These are phyloP conservation scores for Tangara arthus DNA, from an alignment of 2,797 vertebrate species.

Conservation along the genomic window DNA sequence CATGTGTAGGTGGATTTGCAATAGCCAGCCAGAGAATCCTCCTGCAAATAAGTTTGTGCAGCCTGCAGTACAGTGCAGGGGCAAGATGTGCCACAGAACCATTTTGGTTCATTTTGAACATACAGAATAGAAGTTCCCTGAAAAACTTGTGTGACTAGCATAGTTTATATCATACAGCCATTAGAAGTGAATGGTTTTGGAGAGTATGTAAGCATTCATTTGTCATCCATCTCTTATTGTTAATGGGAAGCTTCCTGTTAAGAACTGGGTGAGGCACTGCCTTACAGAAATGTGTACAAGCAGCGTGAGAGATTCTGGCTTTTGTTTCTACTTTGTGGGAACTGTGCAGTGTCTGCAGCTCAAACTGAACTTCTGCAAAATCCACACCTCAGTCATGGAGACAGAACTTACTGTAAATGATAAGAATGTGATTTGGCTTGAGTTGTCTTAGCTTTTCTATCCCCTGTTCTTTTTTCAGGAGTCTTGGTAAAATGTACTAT, in stretches of 20 bases:
- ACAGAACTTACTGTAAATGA: background rate
- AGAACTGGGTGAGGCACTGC: slow-evolving; percentile 33
- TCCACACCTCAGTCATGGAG: background rate
- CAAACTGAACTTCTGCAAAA: background rate
- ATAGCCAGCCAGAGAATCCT: background rate
- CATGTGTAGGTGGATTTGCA: background rate
- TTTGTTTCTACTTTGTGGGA: slow-evolving; percentile 23
- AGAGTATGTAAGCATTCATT: background rate
- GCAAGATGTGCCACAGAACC: background rate
- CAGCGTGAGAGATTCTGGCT: background rate
- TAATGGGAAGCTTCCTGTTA: slow-evolving; percentile 54
- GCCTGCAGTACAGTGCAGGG: background rate
- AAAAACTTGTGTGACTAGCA: background rate
- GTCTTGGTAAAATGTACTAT: background rate
- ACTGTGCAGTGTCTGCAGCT: background rate
- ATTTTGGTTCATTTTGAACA: background rate
- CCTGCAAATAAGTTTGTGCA: background rate
- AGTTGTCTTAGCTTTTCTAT: background rate
- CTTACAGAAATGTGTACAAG: slow-evolving; percentile 20
- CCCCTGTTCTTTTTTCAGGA: background rate
- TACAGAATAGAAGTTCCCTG: background rate
- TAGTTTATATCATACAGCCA: slow-evolving; percentile 5
- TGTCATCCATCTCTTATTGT: slow-evolving; percentile 17
- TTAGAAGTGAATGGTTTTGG: slow-evolving; percentile 28
- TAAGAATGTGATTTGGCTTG: background rate